Base-by-base conservation (phyloP, 2,113 vertebrate species). In the Neogobius melanostomus region DNA sequence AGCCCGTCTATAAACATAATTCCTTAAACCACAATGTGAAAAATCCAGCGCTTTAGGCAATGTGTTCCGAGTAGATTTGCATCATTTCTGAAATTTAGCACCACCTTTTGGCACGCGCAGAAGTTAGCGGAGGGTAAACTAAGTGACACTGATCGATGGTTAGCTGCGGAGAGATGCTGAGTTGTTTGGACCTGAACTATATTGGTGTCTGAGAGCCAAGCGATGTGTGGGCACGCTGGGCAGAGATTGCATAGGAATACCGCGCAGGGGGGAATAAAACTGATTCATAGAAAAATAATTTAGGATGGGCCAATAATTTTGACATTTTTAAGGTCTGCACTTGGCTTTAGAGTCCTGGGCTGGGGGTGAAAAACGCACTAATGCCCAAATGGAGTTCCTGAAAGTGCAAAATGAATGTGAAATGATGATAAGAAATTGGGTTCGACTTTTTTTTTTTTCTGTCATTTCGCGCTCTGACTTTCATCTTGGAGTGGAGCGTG, bases 131-230 rank as follows among this genome's bases (percentile, higher is more conserved):
- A 43, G 8, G 49, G 36, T 52, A 72, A 49, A 50, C 17, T 43
- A 53, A 68, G 56, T 52, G 69, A 75, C 66, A 68, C 63, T 71
- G 78, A 83, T 47, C 60, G 62, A 80, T 71, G 59, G 53, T 43
- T 1, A 4, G 28, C 52, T 73, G 6, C 53, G 59, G 52, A 75
- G 63, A 69, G 49, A 44, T 54, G 63, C 66, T 66, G n/a, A 69
- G 68, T 44, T 68, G 17, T 62, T 36, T 72, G 51, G 68, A 68
- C 57, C 71, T 46, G 43, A 11, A 66, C 51, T 50, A 60, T 60
- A 44, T 60, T 60, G 57, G 57, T n/a, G 12, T 60, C 57, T 60
- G 28, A 43, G 57, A 59, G 57, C 57, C 9, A 11, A 43, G 16
- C 44, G 8, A 59, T 15, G 57, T 44, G 36, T 60, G 57, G 57